Evolutionary conservation across 2,888 invertebrate species (phyloP), one percentile per base, ranked within the genome.

Genomic region (Hofmannophila pseudospretella): DNA sequence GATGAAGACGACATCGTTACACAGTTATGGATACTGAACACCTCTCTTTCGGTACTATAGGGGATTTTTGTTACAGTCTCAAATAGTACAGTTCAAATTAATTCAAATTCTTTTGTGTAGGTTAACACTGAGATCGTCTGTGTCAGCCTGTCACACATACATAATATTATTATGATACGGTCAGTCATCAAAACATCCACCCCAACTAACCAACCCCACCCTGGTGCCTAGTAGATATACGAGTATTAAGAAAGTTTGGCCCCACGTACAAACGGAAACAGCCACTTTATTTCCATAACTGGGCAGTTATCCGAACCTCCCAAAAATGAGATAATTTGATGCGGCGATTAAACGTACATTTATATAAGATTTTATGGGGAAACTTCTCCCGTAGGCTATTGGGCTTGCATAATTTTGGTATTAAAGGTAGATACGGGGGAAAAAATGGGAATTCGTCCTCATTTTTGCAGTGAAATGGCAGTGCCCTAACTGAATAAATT

Each of bases 321-420:
- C 58, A 64, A 69, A 73, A 74, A 71, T 62, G 64, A 69, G 69
- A 75, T 71, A 75, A 75, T 75, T 74, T 73, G 70, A 62, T 64
- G 57, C 58, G 54, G 54, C 68, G 68, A 73, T 74, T 75, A 75
- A 66, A 53, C 60, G 51, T 38, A 45, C 69, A 57, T 65, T 66
- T 61, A 61, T 63, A 62, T 61, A 58, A 65, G 58, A 60, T 60
- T 73, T 74, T 68, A 74, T 65, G 64, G 57, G 36, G 37, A 44
- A 71, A 72, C 53, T 74, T 73, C 53, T 49, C 60, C 46, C 48
- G 54, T 46, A 44, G 45, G 49, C 51, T 44, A 48, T 54, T 57
- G 44, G 35, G 44, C 54, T 58, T 61, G 72, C 58, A 70, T 73
- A 72, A 70, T 72, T 68, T 69, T 65, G 58, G 51, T 60, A 54